These are phyloP conservation scores for Sebastes matsubarae DNA, from an alignment of 2,797 vertebrate genomes.

Conservation along the genomic window DNA sequence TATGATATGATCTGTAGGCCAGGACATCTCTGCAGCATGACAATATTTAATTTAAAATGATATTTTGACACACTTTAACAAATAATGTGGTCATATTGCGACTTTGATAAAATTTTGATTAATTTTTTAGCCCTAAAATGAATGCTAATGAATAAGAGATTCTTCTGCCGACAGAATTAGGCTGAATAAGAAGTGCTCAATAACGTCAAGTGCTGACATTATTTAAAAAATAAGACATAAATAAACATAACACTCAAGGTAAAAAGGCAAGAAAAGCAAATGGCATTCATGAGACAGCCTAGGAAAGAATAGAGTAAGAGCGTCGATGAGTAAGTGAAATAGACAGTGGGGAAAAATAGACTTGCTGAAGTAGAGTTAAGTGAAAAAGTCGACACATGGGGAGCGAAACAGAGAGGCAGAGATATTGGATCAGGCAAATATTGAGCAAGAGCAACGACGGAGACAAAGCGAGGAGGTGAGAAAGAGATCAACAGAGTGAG, in stretches of 20 bases:
- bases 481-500: slow-evolving; percentile 33
- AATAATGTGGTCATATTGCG: too few relatives aligned
- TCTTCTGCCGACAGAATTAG: background rate
- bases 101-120: too few relatives aligned
- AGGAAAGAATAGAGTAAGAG: background rate
- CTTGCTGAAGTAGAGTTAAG: slow-evolving; percentile 35
- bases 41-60: too few relatives aligned
- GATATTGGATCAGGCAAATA: slow-evolving; percentile 47
- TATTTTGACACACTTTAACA: too few relatives aligned
- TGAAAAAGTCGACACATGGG: slow-evolving; percentile 22
- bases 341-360: slow-evolving; percentile 22
- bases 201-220: background rate
- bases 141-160: background rate
- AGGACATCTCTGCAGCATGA: too few relatives aligned
- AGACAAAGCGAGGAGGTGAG: slow-evolving; percentile 27
- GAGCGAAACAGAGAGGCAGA: slow-evolving; percentile 23
- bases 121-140: background rate
- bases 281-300: background rate
- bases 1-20: too few relatives aligned
- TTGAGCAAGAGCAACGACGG: slow-evolving; percentile 40
- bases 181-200: background rate
- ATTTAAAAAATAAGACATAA: background rate
- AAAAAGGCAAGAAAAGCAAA: background rate
- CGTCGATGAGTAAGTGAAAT: slow-evolving; percentile 13
- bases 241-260: background rate